Evolutionary conservation across 2,797 vertebrate genomes (phyloP).

Genomic region (Lithobates sylvaticus): DNA sequence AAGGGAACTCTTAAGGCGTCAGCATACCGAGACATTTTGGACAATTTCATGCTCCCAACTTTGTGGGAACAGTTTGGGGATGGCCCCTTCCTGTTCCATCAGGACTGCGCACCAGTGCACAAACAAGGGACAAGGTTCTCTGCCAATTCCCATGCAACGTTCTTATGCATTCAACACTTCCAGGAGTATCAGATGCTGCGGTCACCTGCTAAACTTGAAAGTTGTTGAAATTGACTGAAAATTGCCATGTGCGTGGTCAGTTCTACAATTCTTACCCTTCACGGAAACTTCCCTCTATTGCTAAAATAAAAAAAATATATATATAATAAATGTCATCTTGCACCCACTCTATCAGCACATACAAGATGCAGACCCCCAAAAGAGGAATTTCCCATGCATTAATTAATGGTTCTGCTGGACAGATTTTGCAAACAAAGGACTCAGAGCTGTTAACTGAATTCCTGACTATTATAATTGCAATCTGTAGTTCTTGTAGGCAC

Average conservation of each 20-base stretch:
- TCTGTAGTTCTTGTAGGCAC: conserved; percentile 40
- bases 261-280: background rate
- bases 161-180: too few relatives aligned
- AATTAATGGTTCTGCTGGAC: background rate
- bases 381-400: background rate
- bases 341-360: background rate
- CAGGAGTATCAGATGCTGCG: too few relatives aligned
- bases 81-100: too few relatives aligned
- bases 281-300: background rate
- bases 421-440: conserved; percentile 4
- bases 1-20: too few relatives aligned
- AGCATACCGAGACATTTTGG: too few relatives aligned
- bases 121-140: too few relatives aligned
- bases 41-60: too few relatives aligned
- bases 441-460: conserved; percentile 12
- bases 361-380: background rate
- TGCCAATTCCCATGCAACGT: too few relatives aligned
- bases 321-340: background rate
- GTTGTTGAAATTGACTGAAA: background rate
- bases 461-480: conserved; percentile 11
- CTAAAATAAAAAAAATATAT: too few relatives aligned
- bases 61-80: too few relatives aligned
- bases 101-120: too few relatives aligned
- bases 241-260: background rate
- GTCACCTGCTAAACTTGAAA: too few relatives aligned